Conservation (phyloP, 2,888 invertebrate genomes). For the Drosophila neotestacea region DNA sequence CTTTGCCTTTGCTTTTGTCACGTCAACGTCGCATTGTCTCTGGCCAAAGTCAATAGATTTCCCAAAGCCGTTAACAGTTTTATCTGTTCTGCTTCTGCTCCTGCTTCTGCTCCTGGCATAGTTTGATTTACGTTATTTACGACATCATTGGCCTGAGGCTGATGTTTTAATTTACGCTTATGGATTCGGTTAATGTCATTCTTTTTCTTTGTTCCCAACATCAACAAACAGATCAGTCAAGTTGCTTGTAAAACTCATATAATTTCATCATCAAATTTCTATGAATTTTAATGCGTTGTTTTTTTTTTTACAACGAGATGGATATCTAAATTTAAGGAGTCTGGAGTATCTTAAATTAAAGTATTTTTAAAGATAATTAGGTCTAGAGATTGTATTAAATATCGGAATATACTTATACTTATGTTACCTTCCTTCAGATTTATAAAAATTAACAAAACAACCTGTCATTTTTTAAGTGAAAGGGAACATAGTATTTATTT, state of each 20-base stretch:
- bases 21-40: constrained; percentile 59
- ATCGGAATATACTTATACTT: too few species aligned
- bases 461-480: neutral
- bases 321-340: too few species aligned
- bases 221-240: constrained; percentile 34
- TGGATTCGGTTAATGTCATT: constrained; percentile 21
- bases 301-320: neutral
- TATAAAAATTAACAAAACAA: too few species aligned
- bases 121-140: constrained; percentile 66
- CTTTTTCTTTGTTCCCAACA: constrained; percentile 4
- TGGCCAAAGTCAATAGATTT: constrained; percentile 72
- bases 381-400: too few species aligned
- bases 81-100: constrained; percentile 29
- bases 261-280: neutral
- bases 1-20: constrained; percentile 58
- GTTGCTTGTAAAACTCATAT: constrained; percentile 15
- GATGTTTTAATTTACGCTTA: constrained; percentile 66
- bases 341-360: neutral
- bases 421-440: too few species aligned
- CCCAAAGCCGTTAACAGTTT: constrained; percentile 66
- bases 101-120: constrained; percentile 29
- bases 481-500: neutral
- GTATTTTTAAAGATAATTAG: neutral
- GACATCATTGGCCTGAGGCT: constrained; percentile 62
- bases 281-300: constrained; percentile 1